Evolutionary conservation across 2,797 vertebrate species (phyloP).

Genomic region (Argya squamiceps): DNA sequence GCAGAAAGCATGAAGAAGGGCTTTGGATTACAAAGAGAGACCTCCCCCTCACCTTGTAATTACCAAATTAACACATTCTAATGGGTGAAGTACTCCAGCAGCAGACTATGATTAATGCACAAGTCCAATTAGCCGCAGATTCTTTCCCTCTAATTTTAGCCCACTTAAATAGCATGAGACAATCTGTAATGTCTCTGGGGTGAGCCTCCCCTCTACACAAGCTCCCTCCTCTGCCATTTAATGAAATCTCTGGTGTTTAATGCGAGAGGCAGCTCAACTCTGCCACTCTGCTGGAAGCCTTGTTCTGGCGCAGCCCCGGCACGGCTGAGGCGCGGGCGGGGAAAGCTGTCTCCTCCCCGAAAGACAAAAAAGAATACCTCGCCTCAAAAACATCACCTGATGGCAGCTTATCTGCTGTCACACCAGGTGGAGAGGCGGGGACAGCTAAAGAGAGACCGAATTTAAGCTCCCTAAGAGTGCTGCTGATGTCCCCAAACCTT

Average conservation of each 20-base stretch:
- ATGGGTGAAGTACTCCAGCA: conserved; percentile 67
- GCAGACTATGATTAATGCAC: conserved; percentile 71
- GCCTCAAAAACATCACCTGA: background rate
- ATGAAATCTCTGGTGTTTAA: conserved; percentile 63
- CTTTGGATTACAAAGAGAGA: conserved; percentile 65
- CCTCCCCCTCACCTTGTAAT: conserved; percentile 69
- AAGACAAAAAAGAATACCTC: background rate
- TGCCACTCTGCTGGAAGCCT: conserved; percentile 55
- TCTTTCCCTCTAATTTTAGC: conserved; percentile 66
- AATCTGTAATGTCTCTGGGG: conserved; percentile 66
- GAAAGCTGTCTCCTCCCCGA: background rate
- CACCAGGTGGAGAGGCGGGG: background rate
- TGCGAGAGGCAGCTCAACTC: conserved; percentile 51
- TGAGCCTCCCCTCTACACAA: conserved; percentile 26
- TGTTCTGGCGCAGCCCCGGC: background rate
- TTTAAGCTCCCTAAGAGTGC: background rate
- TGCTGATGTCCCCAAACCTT: background rate
- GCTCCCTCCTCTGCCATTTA: conserved; percentile 57
- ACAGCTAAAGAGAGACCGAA: background rate
- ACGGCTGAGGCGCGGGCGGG: background rate
- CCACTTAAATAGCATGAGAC: conserved; percentile 69
- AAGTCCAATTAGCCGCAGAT: conserved; percentile 69
- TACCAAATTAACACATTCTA: conserved; percentile 78
- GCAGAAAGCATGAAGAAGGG: conserved; percentile 55
- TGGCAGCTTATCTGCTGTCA: background rate